phyloP scores from a whole-genome alignment of 2,113 vertebrate species.

The Vulpes ferrilata region DNA sequence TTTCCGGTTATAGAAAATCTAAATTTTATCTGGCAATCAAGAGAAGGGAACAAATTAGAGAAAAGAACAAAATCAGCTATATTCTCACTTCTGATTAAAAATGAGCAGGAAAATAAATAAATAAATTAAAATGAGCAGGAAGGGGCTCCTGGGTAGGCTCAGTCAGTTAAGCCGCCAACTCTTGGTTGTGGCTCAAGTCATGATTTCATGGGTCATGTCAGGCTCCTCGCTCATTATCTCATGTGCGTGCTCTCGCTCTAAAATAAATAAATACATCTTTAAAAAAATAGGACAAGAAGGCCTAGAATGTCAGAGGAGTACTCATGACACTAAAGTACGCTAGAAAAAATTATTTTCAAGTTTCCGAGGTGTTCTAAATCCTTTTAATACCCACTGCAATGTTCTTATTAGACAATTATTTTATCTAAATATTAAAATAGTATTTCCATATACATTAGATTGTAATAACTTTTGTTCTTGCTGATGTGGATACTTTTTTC shows the following conservation, averaged over 20 bases:
- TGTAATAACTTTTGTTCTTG: neutral
- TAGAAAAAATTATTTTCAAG: neutral
- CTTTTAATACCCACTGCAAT: neutral
- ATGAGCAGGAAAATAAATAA: neutral
- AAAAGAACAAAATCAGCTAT: neutral
- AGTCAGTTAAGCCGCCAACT: neutral
- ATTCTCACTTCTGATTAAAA: neutral
- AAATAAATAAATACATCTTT: neutral
- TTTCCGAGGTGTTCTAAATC: neutral
- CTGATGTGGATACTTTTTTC: neutral
- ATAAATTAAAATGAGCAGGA: neutral
- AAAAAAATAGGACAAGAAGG: neutral
- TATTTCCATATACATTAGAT: neutral
- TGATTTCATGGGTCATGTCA: neutral
- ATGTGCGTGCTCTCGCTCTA: neutral
- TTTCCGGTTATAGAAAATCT: neutral
- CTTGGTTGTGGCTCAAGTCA: neutral
- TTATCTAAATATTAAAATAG: constrained; percentile 27
- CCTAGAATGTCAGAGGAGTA: neutral
- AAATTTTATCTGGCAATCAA: neutral
- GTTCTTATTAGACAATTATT: neutral
- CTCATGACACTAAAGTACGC: constrained; percentile 4
- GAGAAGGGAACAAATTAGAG: neutral
- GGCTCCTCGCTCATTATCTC: neutral
- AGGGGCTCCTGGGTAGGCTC: neutral